A percentile compares a stretch with the other conserved stretches of the same genome.
phyloP scores from a whole-genome alignment of 2,113 vertebrate species.

The Chloroceryle aenea region DNA sequence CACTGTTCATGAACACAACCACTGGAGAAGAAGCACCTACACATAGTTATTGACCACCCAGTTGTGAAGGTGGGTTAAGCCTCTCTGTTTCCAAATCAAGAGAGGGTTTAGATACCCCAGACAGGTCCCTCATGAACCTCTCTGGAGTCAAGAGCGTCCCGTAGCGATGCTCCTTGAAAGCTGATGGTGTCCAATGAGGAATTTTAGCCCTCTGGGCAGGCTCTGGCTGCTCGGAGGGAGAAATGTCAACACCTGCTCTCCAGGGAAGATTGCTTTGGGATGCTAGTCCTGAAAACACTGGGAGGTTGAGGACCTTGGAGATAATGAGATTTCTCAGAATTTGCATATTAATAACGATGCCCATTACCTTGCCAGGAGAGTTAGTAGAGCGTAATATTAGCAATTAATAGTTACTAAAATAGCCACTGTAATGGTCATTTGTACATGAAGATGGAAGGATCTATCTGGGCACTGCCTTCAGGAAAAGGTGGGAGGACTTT shows the following conservation, averaged over 20 bases:
- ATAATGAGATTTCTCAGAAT: slow-evolving; percentile 23
- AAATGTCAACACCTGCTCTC: neutral
- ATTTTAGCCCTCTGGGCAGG: neutral
- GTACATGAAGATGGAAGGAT: neutral
- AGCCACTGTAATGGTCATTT: neutral
- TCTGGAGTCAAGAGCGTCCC: neutral
- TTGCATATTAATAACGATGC: slow-evolving; percentile 33
- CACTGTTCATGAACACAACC: neutral
- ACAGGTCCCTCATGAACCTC: rapidly evolving
- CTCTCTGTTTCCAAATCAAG: neutral
- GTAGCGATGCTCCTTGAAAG: rapidly evolving
- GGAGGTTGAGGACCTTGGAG: neutral
- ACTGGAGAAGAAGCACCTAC: neutral
- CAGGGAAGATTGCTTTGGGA: neutral
- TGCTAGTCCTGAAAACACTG: neutral
- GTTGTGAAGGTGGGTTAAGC: neutral
- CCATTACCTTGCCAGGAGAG: neutral
- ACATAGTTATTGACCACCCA: rapidly evolving
- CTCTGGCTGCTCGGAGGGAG: neutral
- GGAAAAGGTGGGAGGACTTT: rapidly evolving
- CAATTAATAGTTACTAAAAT: slow-evolving; percentile 20
- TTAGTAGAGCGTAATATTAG: neutral
- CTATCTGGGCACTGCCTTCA: neutral
- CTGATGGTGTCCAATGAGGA: rapidly evolving
- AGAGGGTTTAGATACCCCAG: neutral